Percentiles rank a stretch among this genome's conserved stretches.
These are phyloP conservation scores for Rhinolophus sinicus DNA, from an alignment of 2,113 vertebrate genomes.

Conservation along the genomic window DNA sequence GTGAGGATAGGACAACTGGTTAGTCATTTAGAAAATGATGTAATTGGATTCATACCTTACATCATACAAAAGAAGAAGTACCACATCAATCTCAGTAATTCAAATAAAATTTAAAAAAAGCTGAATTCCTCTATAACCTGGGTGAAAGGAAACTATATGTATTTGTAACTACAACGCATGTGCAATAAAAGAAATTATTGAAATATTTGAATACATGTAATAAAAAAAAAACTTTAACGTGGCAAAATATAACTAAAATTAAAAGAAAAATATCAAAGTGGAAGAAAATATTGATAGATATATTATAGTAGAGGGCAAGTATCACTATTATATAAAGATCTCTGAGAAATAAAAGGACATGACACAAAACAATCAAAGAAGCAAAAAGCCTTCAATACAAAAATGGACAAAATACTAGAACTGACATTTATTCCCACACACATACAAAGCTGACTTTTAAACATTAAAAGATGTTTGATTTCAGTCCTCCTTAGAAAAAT, in stretches of 20 bases:
- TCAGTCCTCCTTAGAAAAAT: slow-evolving; percentile 7
- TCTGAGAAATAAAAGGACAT: not conserved
- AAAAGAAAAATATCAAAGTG: not conserved
- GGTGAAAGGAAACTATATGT: not conserved
- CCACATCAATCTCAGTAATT: not conserved
- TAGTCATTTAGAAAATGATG: not conserved
- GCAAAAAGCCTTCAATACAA: not conserved
- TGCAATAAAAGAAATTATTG: not conserved
- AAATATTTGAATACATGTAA: not conserved
- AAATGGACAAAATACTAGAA: not conserved
- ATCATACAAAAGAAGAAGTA: not conserved
- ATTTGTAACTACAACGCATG: not conserved
- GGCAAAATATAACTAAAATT: not conserved
- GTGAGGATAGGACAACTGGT: not conserved
- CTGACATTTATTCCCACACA: not conserved
- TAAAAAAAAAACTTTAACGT: not conserved
- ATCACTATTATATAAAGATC: not conserved
- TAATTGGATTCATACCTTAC: not conserved
- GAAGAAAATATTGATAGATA: not conserved
- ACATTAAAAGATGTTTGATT: not conserved
- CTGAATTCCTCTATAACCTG: not conserved
- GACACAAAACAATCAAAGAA: not conserved
- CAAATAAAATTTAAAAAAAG: not conserved
- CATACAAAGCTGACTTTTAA: not conserved
- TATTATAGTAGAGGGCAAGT: not conserved